These are phyloP conservation scores for Austrofundulus limnaeus DNA, from an alignment of 2,113 vertebrate species.

Conservation along the genomic window DNA sequence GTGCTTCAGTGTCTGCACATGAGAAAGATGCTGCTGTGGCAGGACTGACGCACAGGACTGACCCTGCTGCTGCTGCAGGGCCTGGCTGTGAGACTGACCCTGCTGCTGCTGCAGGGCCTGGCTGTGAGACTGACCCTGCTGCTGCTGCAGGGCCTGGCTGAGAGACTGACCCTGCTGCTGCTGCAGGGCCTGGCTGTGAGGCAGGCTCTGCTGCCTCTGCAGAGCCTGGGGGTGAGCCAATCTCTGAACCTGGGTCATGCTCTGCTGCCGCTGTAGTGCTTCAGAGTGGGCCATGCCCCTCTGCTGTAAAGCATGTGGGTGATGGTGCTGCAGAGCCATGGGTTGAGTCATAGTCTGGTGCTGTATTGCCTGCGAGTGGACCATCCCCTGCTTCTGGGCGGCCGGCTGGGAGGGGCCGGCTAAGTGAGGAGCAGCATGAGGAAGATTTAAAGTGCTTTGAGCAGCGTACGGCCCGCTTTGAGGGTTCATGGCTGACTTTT, in stretches of 20 bases:
- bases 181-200: conserved; percentile 49
- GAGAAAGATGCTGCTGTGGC: conserved; percentile 61
- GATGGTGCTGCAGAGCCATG: conserved; percentile 59
- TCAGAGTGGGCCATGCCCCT: conserved; percentile 55
- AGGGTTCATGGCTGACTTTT: conserved; percentile 92
- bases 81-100: conserved; percentile 48
- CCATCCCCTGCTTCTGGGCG: conserved; percentile 62
- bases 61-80: conserved; percentile 59
- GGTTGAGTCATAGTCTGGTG: conserved; percentile 47
- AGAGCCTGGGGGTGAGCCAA: conserved; percentile 54
- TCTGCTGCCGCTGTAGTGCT: conserved; percentile 62
- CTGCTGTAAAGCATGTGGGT: conserved; percentile 60
- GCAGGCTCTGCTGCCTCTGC: conserved; percentile 54
- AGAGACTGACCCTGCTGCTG: conserved; percentile 58
- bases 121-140: conserved; percentile 51
- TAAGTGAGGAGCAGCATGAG: conserved; percentile 76
- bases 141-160: conserved; percentile 52
- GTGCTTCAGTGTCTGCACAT: conserved; percentile 65
- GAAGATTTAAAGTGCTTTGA: conserved; percentile 97
- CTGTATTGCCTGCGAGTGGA: conserved; percentile 61
- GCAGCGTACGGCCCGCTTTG: conserved; percentile 85
- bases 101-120: conserved; percentile 65
- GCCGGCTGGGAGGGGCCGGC: conserved; percentile 83
- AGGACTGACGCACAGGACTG: conserved; percentile 43
- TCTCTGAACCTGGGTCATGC: conserved; percentile 58